Conservation (phyloP, 2,888 invertebrate species). For the Lordiphosa fenestrarum region DNA sequence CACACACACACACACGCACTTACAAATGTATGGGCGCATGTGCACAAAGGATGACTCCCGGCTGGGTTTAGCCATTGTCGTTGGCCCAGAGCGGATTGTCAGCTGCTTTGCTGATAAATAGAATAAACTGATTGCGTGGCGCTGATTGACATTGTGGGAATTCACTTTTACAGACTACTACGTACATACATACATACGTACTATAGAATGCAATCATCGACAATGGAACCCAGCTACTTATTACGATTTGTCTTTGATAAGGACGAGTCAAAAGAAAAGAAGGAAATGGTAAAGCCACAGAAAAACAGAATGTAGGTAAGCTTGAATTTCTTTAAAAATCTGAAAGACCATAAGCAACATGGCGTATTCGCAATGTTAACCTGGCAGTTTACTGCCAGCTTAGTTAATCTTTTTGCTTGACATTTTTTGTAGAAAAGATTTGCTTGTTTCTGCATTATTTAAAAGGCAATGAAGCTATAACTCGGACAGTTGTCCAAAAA, state of each 20-base stretch:
- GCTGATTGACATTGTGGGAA: constrained; percentile 52
- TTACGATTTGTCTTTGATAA: constrained; percentile 35
- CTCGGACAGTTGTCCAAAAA: constrained; percentile 12
- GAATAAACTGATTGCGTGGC: constrained; percentile 63
- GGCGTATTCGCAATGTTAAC: constrained; percentile 47
- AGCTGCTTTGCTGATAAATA: constrained; percentile 65
- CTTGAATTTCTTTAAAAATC: neutral
- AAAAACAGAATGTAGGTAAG: no score
- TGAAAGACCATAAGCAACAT: constrained; percentile 36
- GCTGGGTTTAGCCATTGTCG: constrained; percentile 32
- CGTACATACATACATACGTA: neutral
- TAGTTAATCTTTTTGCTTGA: constrained; percentile 21
- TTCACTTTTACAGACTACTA: constrained; percentile 7
- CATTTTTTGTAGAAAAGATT: constrained; percentile 11
- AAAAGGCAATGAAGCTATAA: constrained; percentile 54
- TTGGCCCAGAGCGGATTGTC: constrained; percentile 48
- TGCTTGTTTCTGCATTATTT: constrained; percentile 58
- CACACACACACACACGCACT: constrained; percentile 20
- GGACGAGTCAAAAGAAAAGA: constrained; percentile 25
- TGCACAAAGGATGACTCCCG: constrained; percentile 21
- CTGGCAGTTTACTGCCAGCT: constrained; percentile 24
- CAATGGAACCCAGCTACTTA: constrained; percentile 23
- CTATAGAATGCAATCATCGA: constrained; percentile 49
- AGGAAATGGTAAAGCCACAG: neutral
- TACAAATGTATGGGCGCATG: constrained; percentile 15